Evolutionary conservation across 2,888 invertebrate genomes (phyloP).

Genomic region (Cheilosia pagana): DNA sequence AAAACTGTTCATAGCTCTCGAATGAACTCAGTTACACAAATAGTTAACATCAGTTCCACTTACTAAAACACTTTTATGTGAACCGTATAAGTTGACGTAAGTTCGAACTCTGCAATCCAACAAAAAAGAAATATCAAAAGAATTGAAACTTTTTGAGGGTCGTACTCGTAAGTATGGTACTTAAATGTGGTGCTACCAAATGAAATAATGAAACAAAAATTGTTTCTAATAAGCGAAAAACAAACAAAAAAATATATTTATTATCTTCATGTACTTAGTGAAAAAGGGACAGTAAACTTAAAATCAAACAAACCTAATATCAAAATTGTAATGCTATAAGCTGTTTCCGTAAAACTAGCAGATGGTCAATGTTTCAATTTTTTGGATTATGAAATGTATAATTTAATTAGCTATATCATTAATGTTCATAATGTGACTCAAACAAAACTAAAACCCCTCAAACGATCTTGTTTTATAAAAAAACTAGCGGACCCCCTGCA

Average conservation of each 20-base stretch:
- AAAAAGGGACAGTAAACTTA: conserved; percentile 31
- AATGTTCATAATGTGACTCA: too few species aligned
- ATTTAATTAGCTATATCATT: conserved; percentile 70
- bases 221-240: conserved; percentile 55
- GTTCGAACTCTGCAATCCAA: conserved; percentile 78
- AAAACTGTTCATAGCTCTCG: conserved; percentile 56
- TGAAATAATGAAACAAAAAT: conserved; percentile 29
- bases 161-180: conserved; percentile 48
- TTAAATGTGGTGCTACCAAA: conserved; percentile 52
- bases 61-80: conserved; percentile 77
- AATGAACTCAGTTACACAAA: conserved; percentile 77
- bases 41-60: conserved; percentile 80
- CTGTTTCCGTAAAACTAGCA: conserved; percentile 74
- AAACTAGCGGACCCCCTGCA: too few species aligned
- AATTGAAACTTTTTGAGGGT: conserved; percentile 13
- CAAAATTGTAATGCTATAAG: conserved; percentile 56
- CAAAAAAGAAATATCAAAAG: conserved; percentile 78
- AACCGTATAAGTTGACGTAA: conserved; percentile 75
- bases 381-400: conserved; percentile 76
- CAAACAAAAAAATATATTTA: conserved; percentile 56
- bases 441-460: too few species aligned
- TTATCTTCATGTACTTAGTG: conserved; percentile 62
- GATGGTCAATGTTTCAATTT: conserved; percentile 76
- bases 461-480: too few species aligned
- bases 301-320: conserved; percentile 51